Conservation (phyloP, 2,113 vertebrate species). For the Tenrec ecaudatus region DNA sequence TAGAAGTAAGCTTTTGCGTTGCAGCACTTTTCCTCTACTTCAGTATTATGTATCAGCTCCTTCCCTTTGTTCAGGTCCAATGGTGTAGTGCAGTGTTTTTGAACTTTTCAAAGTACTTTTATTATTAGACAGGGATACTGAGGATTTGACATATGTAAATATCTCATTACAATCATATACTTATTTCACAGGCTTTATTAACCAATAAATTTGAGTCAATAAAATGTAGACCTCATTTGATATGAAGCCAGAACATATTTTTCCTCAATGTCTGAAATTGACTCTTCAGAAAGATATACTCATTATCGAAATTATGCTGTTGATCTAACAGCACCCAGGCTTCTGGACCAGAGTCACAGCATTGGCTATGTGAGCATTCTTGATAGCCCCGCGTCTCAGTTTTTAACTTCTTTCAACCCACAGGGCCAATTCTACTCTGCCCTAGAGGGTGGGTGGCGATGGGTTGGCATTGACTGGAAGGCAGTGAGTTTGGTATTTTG, state of each 20-base stretch:
- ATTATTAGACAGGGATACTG: background rate
- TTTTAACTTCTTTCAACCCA: background rate
- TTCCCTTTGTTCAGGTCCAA: background rate
- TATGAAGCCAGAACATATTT: background rate
- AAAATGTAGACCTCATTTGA: background rate
- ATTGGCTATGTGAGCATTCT: fast-evolving
- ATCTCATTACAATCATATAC: background rate
- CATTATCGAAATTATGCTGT: background rate
- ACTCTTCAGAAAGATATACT: background rate
- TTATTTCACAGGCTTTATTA: slow-evolving; percentile 1
- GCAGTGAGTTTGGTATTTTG: too few relatives aligned
- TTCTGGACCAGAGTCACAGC: background rate
- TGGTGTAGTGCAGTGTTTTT: background rate
- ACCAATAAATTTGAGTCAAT: background rate
- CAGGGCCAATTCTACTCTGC: too few relatives aligned
- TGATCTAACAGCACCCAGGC: background rate
- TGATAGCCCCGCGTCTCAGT: fast-evolving
- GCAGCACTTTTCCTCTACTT: slow-evolving; percentile 5
- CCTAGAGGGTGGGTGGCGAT: too few relatives aligned
- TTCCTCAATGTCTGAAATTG: background rate
- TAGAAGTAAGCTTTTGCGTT: background rate
- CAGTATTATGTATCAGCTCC: background rate
- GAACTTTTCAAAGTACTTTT: background rate
- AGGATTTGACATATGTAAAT: background rate
- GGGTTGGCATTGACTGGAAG: too few relatives aligned